Conservation (phyloP, 2,113 vertebrate genomes). For the Daboia siamensis region DNA sequence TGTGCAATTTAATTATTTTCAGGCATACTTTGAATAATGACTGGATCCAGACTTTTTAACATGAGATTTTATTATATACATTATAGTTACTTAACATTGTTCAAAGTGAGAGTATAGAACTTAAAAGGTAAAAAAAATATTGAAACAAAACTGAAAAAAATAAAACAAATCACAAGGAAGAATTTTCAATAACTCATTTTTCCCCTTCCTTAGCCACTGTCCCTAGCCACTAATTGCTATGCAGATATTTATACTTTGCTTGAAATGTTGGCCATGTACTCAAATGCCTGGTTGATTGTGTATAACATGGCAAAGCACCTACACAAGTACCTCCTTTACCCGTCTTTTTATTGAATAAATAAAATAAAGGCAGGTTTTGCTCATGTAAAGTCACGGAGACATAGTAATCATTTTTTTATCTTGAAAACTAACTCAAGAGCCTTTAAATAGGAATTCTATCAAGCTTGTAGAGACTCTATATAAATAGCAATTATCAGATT, state of each 20-base stretch:
- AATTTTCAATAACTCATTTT: background rate
- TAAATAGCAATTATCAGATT: background rate
- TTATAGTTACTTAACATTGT: background rate
- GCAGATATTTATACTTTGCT: background rate
- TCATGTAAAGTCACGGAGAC: background rate
- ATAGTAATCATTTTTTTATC: background rate
- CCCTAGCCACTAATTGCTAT: background rate
- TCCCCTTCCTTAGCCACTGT: background rate
- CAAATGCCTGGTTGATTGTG: background rate
- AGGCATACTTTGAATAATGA: background rate
- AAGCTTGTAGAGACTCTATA: background rate
- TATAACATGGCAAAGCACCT: background rate
- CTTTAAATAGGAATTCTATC: background rate
- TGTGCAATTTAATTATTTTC: background rate
- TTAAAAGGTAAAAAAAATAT: background rate
- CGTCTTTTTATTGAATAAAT: background rate
- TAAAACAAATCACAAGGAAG: background rate
- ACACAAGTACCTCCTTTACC: background rate
- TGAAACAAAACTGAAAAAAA: background rate
- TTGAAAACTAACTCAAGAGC: background rate
- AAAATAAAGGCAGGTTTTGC: background rate
- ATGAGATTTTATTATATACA: background rate
- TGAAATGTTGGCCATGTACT: background rate
- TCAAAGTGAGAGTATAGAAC: background rate
- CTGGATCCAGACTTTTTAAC: background rate